Evolutionary conservation across 2,888 invertebrate genomes (phyloP), one percentile per base, ranked within the genome.

Genomic region (Anagyrus pseudococci): DNA sequence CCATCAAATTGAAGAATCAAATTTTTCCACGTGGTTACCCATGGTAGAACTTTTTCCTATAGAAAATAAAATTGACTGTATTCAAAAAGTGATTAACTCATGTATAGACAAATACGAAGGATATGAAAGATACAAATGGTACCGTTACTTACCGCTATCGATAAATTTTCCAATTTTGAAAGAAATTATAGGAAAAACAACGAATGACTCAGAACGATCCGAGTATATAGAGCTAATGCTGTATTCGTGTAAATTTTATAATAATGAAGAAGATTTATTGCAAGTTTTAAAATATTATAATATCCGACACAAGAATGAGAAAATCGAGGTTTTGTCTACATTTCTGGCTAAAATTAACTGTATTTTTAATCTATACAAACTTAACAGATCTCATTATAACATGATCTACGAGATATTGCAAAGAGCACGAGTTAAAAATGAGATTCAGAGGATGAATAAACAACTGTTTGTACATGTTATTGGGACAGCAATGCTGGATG

Each of bases 231-330:
- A 29, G 10, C 29, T 7, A 17, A 70, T 82, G 71, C 67, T 82
- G 2, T 71, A 66, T 33, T 70, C 69, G 15, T 81, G 79, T 47
- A 71, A 68, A 22, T 64, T 80, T 10, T 80, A 82, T 48, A 53
- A 75, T 8, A 76, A 79, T 53, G 44, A 72, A 0, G 53, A 69
- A 0, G 69, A 73, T 13, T 64, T 81, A 2, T 53, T 74, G 0
- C 59, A 73, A 0, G 70, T 73, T 0, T 44, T 82, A 13, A 58
- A 64, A 15, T 80, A 77, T 49, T 59, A 77, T 8, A 64, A 63
- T 2, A 62, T 66, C 2, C 72, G 75, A 13, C 77, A 79, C 59
- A 76, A 69, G 43, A 81, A 81, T 53, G 81, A 81, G 41, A 67
- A 64, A 1, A 0, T 15, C 0, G 40, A 26, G 0, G 37, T 57